Conservation (phyloP, 2,888 invertebrate genomes). For the Hipparchia semele region DNA sequence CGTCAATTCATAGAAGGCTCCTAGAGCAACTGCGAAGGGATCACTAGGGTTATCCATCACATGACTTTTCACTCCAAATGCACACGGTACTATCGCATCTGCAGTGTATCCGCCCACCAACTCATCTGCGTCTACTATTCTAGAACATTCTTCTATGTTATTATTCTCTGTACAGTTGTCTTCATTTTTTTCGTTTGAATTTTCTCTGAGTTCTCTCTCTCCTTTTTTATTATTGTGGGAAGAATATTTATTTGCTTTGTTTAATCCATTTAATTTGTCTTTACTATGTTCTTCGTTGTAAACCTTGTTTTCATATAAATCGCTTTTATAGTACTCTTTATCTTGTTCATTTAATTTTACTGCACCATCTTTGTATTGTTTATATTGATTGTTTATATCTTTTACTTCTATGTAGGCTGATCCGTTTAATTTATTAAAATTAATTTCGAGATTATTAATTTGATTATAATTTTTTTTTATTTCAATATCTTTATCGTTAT, state of each 20-base stretch:
- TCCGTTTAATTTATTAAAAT: neutral
- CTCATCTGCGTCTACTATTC: conserved; percentile 64
- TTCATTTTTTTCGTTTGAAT: conserved; percentile 33
- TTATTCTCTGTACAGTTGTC: conserved; percentile 23
- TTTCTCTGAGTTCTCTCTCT: neutral
- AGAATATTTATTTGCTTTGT: neutral
- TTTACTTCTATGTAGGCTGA: neutral
- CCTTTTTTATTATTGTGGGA: neutral
- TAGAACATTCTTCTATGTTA: conserved; percentile 27
- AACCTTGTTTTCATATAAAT: neutral
- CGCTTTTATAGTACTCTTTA: neutral
- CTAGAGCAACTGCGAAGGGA: conserved; percentile 73
- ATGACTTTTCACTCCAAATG: conserved; percentile 71
- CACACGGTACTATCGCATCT: conserved; percentile 77
- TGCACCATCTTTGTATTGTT: neutral
- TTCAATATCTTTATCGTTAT: neutral
- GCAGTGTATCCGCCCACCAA: conserved; percentile 75
- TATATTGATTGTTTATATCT: neutral
- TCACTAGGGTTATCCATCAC: conserved; percentile 73
- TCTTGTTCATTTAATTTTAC: neutral
- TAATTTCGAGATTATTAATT: neutral
- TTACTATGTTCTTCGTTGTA: neutral
- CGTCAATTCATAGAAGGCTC: conserved; percentile 74
- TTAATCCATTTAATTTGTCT: neutral
- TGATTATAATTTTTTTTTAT: neutral